Evolutionary conservation across 2,888 invertebrate genomes (phyloP), one percentile per base, ranked within the genome.

Genomic region (Formica aserva): DNA sequence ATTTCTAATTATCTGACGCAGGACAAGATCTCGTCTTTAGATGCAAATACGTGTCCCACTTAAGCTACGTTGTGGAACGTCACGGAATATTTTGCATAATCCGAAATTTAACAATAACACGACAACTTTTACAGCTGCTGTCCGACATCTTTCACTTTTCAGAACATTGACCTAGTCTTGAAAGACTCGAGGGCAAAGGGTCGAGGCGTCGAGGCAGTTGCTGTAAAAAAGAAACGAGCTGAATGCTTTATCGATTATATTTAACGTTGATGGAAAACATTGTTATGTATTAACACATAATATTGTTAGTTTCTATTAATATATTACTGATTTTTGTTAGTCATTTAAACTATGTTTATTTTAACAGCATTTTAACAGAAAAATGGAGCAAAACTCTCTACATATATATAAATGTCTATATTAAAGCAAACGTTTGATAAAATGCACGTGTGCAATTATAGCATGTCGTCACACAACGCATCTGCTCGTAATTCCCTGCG

Each of bases 151-250:
- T 87, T 84, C 85, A 87, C 85, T 83, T 82, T 81, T 82, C 83
- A 89, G 78, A 85, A 92, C 90, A 89, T 92, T 93, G 92, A 92
- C 92, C 92, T 89, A 93, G 86, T 92, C 91, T 90, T 91, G 84
- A 86, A 88, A 91, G 88, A 90, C 81, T 63, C 69, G 67, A 32
- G 81, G 85, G 76, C 80, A 60, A 32, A 65, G 86, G 78, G 78
- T 85, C 75, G 67, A 35, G 32, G 35, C 52, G 78, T 85, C 75
- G 67, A 35, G 32, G 35, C 52, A 52, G 63, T 52, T 45, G 29
- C 63, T 48, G 57, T 32, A 22, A 55, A 32, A 67, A 75, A 48
- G 22, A n/a, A 81, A 45, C 69, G 35, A 48, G 29, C 48, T 57
- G n/a, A 9, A 22, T 55, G 71, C 18, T 71, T 71, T 71, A 71